Evolutionary conservation across 2,797 vertebrate species (phyloP).

Genomic region (Acestrorhynchus altus): DNA sequence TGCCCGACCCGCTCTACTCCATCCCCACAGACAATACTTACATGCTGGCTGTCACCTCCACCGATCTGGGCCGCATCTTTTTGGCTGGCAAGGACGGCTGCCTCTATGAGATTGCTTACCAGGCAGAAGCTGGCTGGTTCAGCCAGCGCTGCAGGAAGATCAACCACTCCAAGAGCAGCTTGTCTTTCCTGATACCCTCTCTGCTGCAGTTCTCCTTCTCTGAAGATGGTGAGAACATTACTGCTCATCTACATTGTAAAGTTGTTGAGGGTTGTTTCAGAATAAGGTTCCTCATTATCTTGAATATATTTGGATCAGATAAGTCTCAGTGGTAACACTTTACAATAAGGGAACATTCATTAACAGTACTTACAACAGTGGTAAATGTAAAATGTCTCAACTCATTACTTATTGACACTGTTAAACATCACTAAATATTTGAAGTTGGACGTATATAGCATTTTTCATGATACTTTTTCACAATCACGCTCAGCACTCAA

Average conservation of each 20-base stretch:
- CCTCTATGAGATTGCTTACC: slow-evolving; percentile 96
- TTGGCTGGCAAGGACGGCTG: slow-evolving; percentile 97
- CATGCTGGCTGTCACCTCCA: slow-evolving; percentile 89
- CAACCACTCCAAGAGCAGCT: slow-evolving; percentile 93
- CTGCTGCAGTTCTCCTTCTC: slow-evolving; percentile 96
- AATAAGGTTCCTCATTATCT: background rate
- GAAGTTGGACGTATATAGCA: too few species aligned
- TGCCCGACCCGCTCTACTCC: slow-evolving; percentile 95
- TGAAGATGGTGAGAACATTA: slow-evolving; percentile 87
- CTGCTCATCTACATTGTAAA: background rate
- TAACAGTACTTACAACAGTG: too few species aligned
- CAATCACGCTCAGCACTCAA: too few species aligned
- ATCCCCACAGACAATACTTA: slow-evolving; percentile 97
- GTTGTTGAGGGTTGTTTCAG: background rate
- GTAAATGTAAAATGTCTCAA: too few species aligned
- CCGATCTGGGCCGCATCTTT: slow-evolving; percentile 92
- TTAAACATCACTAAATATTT: too few species aligned
- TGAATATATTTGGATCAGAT: background rate
- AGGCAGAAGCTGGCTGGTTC: slow-evolving; percentile 98
- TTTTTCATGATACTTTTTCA: background rate
- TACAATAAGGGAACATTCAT: too few species aligned
- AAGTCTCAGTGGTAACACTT: too few species aligned
- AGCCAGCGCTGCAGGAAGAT: slow-evolving; percentile 96
- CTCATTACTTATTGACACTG: too few species aligned
- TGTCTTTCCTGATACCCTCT: slow-evolving; percentile 95